Evolutionary conservation across 2,113 vertebrate genomes (phyloP).

Genomic region (Rhynchopsitta pachyrhyncha): DNA sequence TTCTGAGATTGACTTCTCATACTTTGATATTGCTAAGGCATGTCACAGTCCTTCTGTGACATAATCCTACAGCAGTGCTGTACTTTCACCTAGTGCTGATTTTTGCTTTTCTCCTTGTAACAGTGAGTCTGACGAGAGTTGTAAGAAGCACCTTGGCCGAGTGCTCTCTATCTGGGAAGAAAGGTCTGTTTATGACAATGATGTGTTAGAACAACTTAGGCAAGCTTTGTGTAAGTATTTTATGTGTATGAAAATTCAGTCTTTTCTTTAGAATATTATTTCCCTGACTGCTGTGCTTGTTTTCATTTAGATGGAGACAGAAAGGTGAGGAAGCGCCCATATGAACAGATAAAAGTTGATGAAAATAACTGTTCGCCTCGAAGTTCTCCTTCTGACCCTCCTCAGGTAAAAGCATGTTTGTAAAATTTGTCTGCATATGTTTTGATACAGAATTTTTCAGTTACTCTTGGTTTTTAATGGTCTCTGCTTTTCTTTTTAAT

Average conservation of each 20-base stretch:
- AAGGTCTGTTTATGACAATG: constrained; percentile 94
- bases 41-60: background rate
- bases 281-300: background rate
- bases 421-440: background rate
- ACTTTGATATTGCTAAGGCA: background rate
- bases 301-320: constrained; percentile 80
- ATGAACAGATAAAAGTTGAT: constrained; percentile 90
- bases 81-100: background rate
- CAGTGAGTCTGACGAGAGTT: constrained; percentile 94
- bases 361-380: constrained; percentile 85
- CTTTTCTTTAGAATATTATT: constrained; percentile 6
- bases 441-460: background rate
- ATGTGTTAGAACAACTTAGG: constrained; percentile 92
- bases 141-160: constrained; percentile 92
- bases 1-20: background rate
- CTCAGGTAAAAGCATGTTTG: constrained; percentile 82
- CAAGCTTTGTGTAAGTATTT: constrained; percentile 90
- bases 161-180: constrained; percentile 98
- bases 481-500: background rate
- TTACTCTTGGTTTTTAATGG: background rate
- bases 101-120: constrained; percentile 1
- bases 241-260: background rate
- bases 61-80: background rate
- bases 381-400: constrained; percentile 89
- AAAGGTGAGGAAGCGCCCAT: constrained; percentile 90